Conservation (phyloP, 2,113 vertebrate genomes). For the Lipophrys pholis region DNA sequence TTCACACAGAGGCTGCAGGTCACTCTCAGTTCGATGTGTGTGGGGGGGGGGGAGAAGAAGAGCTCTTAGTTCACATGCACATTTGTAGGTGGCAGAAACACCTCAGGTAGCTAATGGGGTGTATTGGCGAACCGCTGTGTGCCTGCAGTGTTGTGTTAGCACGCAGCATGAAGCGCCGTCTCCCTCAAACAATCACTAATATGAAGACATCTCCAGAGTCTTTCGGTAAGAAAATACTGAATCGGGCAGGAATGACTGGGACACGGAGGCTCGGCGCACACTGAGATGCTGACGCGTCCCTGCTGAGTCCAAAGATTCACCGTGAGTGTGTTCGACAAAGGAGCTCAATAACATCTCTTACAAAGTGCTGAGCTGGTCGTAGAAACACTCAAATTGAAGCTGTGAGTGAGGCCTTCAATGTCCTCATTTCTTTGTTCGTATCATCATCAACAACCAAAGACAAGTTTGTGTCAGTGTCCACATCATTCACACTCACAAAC, state of each 20-base stretch:
- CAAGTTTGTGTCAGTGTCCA: no score
- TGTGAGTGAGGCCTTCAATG: no score
- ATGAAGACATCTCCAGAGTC: not conserved
- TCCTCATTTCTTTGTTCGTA: no score
- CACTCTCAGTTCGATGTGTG: slow-evolving; percentile 49
- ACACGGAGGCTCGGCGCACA: not conserved
- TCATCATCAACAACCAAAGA: no score
- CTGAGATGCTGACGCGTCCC: no score
- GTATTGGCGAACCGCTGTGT: slow-evolving; percentile 4
- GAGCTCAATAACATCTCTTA: no score
- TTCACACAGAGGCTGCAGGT: slow-evolving; percentile 37
- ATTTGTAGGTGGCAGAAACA: slow-evolving; percentile 24
- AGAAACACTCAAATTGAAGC: no score
- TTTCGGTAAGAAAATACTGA: not conserved
- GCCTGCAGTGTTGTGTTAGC: slow-evolving; percentile 12
- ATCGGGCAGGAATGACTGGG: not conserved
- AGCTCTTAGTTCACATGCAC: slow-evolving; percentile 22
- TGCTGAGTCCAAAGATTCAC: no score
- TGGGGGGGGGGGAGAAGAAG: not conserved
- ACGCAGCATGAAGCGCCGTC: not conserved
- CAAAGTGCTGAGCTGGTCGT: no score
- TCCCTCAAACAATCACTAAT: not conserved
- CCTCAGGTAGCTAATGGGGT: slow-evolving; percentile 16
- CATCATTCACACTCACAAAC: no score
- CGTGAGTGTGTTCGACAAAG: no score